A percentile compares a stretch with the other conserved stretches of the same genome.
Conservation (phyloP, 2,113 vertebrate genomes). For the Zonotrichia leucophrys region DNA sequence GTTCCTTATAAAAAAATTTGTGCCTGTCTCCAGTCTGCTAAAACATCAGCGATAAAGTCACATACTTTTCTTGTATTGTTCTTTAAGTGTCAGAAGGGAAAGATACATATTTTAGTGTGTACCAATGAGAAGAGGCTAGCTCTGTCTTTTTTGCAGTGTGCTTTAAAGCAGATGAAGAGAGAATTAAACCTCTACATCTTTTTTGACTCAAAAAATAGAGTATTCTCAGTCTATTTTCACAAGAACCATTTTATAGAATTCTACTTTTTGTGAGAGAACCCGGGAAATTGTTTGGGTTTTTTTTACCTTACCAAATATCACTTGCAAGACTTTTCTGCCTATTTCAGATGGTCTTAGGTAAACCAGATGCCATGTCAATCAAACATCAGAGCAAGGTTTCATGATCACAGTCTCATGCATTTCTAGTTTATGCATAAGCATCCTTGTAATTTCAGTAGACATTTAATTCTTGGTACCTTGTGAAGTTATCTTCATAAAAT, state of each 20-base stretch:
- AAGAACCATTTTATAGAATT: neutral
- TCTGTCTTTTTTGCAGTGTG: neutral
- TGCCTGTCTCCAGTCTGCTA: neutral
- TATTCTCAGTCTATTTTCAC: neutral
- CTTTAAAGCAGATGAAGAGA: neutral
- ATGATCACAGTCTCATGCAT: neutral
- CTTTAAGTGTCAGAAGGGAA: neutral
- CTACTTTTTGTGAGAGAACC: neutral
- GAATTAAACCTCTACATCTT: neutral
- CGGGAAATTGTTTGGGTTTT: neutral
- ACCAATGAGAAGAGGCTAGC: neutral
- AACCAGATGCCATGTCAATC: neutral
- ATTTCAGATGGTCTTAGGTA: neutral
- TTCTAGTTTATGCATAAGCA: neutral
- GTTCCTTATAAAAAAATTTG: neutral
- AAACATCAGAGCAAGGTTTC: neutral
- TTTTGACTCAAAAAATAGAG: neutral
- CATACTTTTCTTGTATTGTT: neutral
- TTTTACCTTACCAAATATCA: neutral
- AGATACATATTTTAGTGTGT: neutral
- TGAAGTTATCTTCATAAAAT: neutral
- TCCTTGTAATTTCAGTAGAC: neutral
- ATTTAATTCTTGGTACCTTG: neutral
- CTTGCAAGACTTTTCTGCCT: neutral
- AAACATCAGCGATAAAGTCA: neutral